A percentile compares a stretch with the other conserved stretches of the same genome.
Conservation (phyloP, 2,888 invertebrate species). For the Tuta absoluta region DNA sequence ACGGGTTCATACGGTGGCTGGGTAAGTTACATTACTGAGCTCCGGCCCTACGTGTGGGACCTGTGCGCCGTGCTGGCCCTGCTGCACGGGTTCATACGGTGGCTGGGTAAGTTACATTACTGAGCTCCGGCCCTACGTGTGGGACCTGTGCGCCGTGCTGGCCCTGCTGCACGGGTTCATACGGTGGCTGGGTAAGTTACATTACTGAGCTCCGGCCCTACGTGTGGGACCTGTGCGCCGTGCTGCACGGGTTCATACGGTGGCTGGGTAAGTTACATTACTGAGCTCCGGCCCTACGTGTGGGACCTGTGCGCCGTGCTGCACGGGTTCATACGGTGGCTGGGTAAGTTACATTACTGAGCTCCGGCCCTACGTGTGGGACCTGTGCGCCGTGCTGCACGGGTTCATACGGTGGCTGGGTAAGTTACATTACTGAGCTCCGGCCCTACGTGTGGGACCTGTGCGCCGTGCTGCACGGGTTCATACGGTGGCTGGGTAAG, state of each 20-base stretch:
- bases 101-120: conserved; percentile 96
- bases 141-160: conserved; percentile 96
- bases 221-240: conserved; percentile 96
- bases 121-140: conserved; percentile 97
- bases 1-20: conserved; percentile 96
- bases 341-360: conserved; percentile 95
- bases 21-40: conserved; percentile 94
- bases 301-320: conserved; percentile 97
- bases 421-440: conserved; percentile 93
- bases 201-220: conserved; percentile 97
- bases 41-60: conserved; percentile 98
- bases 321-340: conserved; percentile 95
- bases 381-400: conserved; percentile 94
- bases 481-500: conserved; percentile 95
- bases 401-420: conserved; percentile 97
- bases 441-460: conserved; percentile 98
- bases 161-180: conserved; percentile 94
- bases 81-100: conserved; percentile 93
- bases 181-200: conserved; percentile 95
- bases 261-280: conserved; percentile 97
- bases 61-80: conserved; percentile 94
- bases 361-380: conserved; percentile 97
- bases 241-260: conserved; percentile 93
- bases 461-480: conserved; percentile 93
- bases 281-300: conserved; percentile 96